Percentiles rank a stretch among this genome's conserved stretches.
Conservation (phyloP, 2,888 invertebrate genomes). For the Eristalinus aeneus region DNA sequence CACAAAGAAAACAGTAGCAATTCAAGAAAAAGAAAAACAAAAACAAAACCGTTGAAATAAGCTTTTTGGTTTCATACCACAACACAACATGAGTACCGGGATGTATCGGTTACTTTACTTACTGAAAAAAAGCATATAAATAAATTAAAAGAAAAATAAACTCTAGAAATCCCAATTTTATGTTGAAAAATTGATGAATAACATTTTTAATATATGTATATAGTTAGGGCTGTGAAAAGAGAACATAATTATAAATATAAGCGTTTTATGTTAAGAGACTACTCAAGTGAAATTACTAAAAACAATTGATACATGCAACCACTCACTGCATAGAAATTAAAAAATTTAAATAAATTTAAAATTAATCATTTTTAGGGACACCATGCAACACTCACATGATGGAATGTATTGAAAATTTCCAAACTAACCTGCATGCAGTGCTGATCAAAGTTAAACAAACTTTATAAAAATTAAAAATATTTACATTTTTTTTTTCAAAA, state of each 20-base stretch:
- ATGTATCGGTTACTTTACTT: slow-evolving; percentile 22
- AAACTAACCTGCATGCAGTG: background rate
- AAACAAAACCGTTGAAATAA: background rate
- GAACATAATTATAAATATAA: slow-evolving; percentile 69
- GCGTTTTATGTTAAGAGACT: slow-evolving; percentile 69
- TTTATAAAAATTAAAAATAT: background rate
- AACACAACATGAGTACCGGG: slow-evolving; percentile 9
- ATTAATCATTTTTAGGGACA: background rate
- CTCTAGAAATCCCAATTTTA: background rate
- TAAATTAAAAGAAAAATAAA: slow-evolving; percentile 24
- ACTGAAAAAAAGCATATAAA: slow-evolving; percentile 24
- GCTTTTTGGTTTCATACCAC: slow-evolving; percentile 49
- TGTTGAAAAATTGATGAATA: slow-evolving; percentile 15
- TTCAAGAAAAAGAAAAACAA: slow-evolving; percentile 3
- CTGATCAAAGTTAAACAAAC: background rate
- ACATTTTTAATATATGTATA: slow-evolving; percentile 43
- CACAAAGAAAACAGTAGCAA: slow-evolving; percentile 8
- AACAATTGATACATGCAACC: slow-evolving; percentile 28
- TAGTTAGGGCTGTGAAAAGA: slow-evolving; percentile 71
- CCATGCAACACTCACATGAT: background rate
- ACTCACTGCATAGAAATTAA: slow-evolving; percentile 44
- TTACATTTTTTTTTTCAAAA: no score
- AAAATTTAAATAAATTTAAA: background rate
- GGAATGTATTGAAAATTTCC: slow-evolving; percentile 3
- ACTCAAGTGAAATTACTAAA: slow-evolving; percentile 54